Evolutionary conservation across 2,797 vertebrate genomes (phyloP), one percentile per base, ranked within the genome.

Genomic region (Vireo griseus): DNA sequence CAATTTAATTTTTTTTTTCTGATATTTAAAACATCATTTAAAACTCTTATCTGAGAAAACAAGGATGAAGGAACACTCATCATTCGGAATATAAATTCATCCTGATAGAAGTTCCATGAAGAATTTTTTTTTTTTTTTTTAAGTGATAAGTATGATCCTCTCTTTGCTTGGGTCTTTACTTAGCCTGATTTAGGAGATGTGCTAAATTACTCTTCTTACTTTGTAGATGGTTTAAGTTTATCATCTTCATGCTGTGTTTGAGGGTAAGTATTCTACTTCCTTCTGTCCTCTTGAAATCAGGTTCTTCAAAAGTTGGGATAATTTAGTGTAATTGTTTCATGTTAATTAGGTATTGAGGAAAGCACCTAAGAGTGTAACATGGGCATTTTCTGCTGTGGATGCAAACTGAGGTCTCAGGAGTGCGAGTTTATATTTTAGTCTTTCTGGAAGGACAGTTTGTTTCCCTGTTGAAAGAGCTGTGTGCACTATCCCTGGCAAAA

Each of bases 281-380:
- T 35, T 48, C 14, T 63, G 10, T 31, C 76, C 9, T 65, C 16
- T 73, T 4, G 5, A 87, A 85, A 33, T 14, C 15, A 39, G 2
- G 19, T 44, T 51, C 26, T 80, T 63, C 20, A 55, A 92, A 78
- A 82, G 1, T 2, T 55, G 16, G 1, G 16, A 58, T 51, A 79
- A 55, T 68, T 51, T 54, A 78, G 5, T 39, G 11, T 18, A 42
- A 48, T 44, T 75, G 92, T 69, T 42, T 9, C 5, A 13, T 37
- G 10, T 17, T 58, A 72, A 57, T 42, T 82, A n/a, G 12, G 6
- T 31, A 16, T 54, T 50, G n/a, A 67, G 13, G 9, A 84, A 81
- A 85, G 7, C 0, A 4, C 5, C 6, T n/a, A 20, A 39, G 4
- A 61, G 4, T 10, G 8, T 6, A 74, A 20, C 8, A 44, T 50